Percentiles rank a stretch among this genome's conserved stretches.
Evolutionary conservation across 1,140 invertebrate genomes (phyloP).

Genomic region (Epicauta chinensis): DNA sequence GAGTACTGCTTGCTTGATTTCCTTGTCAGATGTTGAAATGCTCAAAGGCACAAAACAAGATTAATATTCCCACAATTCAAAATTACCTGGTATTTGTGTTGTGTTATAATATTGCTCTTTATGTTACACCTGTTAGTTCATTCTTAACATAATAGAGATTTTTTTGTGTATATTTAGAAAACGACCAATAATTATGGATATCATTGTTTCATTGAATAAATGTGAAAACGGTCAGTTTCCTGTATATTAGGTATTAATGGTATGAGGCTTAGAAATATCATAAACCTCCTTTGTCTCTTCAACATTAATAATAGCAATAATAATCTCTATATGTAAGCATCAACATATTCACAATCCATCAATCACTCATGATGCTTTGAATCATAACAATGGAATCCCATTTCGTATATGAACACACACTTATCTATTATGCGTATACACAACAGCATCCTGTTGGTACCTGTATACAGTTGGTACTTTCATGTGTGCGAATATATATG

Average conservation of each 20-base stretch:
- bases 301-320: neutral
- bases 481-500: no score
- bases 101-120: neutral
- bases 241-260: no score
- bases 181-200: neutral
- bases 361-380: constrained; percentile 15
- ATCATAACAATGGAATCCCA: constrained; percentile 19
- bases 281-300: neutral
- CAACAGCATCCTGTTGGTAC: constrained; percentile 15
- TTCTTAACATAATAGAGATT: constrained; percentile 2
- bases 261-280: no score
- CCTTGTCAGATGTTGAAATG: constrained; percentile 10
- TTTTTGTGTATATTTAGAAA: constrained; percentile 3
- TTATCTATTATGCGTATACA: constrained; percentile 11
- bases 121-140: neutral
- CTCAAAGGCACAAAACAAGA: constrained; percentile 7
- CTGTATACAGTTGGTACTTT: constrained; percentile 10
- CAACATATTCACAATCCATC: constrained; percentile 4
- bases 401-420: constrained; percentile 18
- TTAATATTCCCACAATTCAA: constrained; percentile 8
- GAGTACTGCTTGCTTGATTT: neutral
- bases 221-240: neutral
- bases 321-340: neutral
- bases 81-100: constrained; percentile 10
- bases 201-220: neutral